phyloP scores from a whole-genome alignment of 2,888 invertebrate species.

The Rhimphoctona megacephalus region DNA sequence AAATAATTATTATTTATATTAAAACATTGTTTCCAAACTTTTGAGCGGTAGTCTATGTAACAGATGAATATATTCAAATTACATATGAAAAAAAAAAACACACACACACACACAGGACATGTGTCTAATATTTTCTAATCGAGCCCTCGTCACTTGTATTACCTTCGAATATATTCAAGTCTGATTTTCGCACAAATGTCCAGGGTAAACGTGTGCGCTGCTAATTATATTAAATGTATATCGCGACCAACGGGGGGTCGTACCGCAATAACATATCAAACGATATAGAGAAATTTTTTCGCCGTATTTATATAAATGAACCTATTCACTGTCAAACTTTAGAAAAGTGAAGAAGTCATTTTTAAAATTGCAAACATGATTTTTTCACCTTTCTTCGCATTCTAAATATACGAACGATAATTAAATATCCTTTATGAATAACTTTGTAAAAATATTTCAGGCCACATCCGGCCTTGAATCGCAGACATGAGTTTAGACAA shows the following conservation, averaged over 20 bases:
- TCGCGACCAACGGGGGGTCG: slow-evolving; percentile 65
- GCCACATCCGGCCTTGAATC: neutral
- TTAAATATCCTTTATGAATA: neutral
- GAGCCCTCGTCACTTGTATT: slow-evolving; percentile 18
- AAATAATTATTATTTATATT: neutral
- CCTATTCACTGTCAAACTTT: slow-evolving; percentile 14
- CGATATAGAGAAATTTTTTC: slow-evolving; percentile 53
- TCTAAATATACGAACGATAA: neutral
- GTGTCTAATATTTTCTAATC: slow-evolving; percentile 20
- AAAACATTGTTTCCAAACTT: neutral
- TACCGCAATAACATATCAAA: slow-evolving; percentile 68
- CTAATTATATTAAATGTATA: slow-evolving; percentile 38
- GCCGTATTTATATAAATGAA: slow-evolving; percentile 15
- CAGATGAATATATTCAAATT: neutral
- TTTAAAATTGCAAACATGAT: neutral
- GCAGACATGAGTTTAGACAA: neutral
- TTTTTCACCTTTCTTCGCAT: neutral
- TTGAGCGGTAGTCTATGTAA: neutral
- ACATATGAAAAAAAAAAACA: neutral
- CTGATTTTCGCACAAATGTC: slow-evolving; percentile 66
- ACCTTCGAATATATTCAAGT: slow-evolving; percentile 61
- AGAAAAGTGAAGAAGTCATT: neutral
- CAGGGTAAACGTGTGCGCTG: slow-evolving; percentile 23
- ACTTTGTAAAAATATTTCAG: slow-evolving; percentile 10
- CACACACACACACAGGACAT: neutral